A percentile compares a stretch with the other conserved stretches of the same genome.
These are phyloP conservation scores for Oligia latruncula DNA, from an alignment of 2,888 invertebrate species.

Conservation along the genomic window DNA sequence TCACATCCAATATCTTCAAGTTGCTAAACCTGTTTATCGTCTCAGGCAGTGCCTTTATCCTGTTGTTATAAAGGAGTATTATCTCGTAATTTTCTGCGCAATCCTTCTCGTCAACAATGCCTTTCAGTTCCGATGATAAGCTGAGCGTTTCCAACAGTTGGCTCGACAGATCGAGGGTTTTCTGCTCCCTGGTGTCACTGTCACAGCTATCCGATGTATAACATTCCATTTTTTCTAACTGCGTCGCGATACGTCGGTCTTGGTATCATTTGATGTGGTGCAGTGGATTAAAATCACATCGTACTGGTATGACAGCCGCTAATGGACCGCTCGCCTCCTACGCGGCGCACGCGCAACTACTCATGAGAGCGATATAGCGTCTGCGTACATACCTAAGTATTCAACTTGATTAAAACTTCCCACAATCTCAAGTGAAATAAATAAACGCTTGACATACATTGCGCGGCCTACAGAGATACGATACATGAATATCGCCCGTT, in stretches of 20 bases:
- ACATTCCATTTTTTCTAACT: slow-evolving; percentile 91
- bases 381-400: slow-evolving; percentile 34
- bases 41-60: slow-evolving; percentile 92
- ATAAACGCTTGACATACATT: slow-evolving; percentile 44
- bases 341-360: slow-evolving; percentile 88
- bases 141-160: slow-evolving; percentile 90
- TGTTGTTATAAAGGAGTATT: slow-evolving; percentile 96
- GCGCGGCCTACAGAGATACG: slow-evolving; percentile 11
- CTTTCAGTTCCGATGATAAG: slow-evolving; percentile 90
- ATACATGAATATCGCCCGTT: not conserved
- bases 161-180: slow-evolving; percentile 92
- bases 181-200: slow-evolving; percentile 93
- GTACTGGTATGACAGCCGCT: slow-evolving; percentile 63
- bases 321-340: slow-evolving; percentile 66
- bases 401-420: slow-evolving; percentile 47
- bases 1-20: slow-evolving; percentile 95
- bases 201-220: slow-evolving; percentile 96
- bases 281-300: slow-evolving; percentile 74
- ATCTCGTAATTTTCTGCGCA: slow-evolving; percentile 92
- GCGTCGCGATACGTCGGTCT: slow-evolving; percentile 56
- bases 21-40: slow-evolving; percentile 92
- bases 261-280: slow-evolving; percentile 62
- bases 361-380: slow-evolving; percentile 60
- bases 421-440: slow-evolving; percentile 11
- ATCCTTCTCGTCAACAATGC: slow-evolving; percentile 91